Evolutionary conservation across 1,140 invertebrate species (phyloP).

Genomic region (Heliconius eleuchia): DNA sequence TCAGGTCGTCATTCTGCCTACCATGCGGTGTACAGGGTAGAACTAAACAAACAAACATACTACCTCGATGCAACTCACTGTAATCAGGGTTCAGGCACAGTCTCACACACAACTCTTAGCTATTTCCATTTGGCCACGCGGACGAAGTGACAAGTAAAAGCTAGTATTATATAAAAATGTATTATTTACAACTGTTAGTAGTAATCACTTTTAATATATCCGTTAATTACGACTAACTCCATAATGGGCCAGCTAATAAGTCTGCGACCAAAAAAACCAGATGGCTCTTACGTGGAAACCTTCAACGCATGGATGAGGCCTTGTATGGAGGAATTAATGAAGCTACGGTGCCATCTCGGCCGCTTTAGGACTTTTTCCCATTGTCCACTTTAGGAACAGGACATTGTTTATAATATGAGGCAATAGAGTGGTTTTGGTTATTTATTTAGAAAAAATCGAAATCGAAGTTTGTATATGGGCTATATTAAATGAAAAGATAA

Average conservation of each 20-base stretch:
- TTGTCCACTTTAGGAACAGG: slow-evolving; percentile 31
- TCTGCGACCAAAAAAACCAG: background rate
- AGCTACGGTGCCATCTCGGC: slow-evolving; percentile 36
- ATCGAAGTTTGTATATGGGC: no score
- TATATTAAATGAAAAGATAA: background rate
- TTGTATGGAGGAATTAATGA: slow-evolving; percentile 53
- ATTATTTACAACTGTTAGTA: background rate
- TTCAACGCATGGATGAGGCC: slow-evolving; percentile 32
- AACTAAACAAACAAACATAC: no score
- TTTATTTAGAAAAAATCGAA: background rate
- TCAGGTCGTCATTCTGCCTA: no score
- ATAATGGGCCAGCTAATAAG: slow-evolving; percentile 8
- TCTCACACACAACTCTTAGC: no score
- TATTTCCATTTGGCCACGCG: no score
- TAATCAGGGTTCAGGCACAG: no score
- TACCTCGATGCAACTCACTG: no score
- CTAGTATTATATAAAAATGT: background rate
- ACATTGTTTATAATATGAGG: slow-evolving; percentile 14
- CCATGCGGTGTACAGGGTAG: no score
- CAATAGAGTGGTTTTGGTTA: background rate
- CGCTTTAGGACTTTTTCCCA: slow-evolving; percentile 40
- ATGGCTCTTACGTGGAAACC: slow-evolving; percentile 26
- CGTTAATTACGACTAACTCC: slow-evolving; percentile 12
- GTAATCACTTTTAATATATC: background rate
- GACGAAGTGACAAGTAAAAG: no score